A percentile compares a stretch with the other conserved stretches of the same genome.
Evolutionary conservation across 2,113 vertebrate species (phyloP).

Genomic region (Myxocyprinus asiaticus): DNA sequence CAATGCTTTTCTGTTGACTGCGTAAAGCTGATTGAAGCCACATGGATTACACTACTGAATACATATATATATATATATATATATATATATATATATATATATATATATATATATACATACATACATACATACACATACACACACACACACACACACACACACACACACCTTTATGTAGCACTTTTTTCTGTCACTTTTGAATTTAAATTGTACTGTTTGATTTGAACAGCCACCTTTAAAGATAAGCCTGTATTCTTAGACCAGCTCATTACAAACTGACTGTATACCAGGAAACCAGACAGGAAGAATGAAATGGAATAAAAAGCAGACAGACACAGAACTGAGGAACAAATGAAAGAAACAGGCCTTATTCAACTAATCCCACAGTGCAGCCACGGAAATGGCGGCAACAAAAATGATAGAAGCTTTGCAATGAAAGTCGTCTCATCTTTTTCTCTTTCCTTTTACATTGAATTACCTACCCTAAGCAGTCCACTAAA

Average conservation of each 20-base stretch:
- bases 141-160: background rate
- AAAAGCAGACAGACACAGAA: too few species aligned
- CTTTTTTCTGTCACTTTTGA: background rate
- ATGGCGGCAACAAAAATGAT: conserved; percentile 18
- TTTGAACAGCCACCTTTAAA: conserved; percentile 10
- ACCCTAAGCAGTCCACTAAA: background rate
- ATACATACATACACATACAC: too few species aligned
- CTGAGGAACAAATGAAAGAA: too few species aligned
- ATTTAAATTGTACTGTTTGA: conserved; percentile 6
- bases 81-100: too few species aligned
- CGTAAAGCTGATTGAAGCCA: conserved; percentile 38
- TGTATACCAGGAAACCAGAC: background rate
- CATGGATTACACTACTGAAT: conserved; percentile 42
- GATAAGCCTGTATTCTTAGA: conserved; percentile 2
- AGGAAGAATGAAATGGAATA: too few species aligned
- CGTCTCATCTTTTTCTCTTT: too few species aligned
- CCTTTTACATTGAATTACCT: too few species aligned
- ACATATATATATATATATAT: too few species aligned
- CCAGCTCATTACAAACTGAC: conserved; percentile 29
- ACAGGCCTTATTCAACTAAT: conserved; percentile 40
- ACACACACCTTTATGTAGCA: too few species aligned
- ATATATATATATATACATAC: too few species aligned
- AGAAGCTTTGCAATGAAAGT: conserved; percentile 47
- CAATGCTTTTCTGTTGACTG: conserved; percentile 40
- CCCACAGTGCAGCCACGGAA: conserved; percentile 33